Conservation (phyloP, 2,797 vertebrate species). For the Clarias fuscus region DNA sequence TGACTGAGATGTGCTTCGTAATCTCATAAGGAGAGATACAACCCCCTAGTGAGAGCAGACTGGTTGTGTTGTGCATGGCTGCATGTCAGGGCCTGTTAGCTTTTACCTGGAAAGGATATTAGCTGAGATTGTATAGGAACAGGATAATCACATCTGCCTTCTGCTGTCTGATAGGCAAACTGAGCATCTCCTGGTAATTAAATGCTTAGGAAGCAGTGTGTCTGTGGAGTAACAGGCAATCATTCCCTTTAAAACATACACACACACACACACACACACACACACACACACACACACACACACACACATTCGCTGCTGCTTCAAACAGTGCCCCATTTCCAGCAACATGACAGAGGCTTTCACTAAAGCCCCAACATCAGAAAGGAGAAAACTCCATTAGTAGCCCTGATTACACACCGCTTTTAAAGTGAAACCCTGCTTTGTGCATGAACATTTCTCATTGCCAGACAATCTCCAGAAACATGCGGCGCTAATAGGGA, state of each 20-base stretch:
- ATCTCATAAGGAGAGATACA: constrained; percentile 21
- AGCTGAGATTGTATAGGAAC: constrained; percentile 65
- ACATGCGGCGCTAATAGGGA: constrained; percentile 66
- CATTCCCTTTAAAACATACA: constrained; percentile 55
- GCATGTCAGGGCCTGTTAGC: constrained; percentile 34
- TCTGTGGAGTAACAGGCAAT: constrained; percentile 50
- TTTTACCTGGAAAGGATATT: constrained; percentile 60
- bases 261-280: constrained; percentile 45
- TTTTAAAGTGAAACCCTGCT: background rate
- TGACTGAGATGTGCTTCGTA: constrained; percentile 18
- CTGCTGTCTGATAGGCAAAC: constrained; percentile 64
- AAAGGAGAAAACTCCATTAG: constrained; percentile 38
- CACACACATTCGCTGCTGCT: background rate
- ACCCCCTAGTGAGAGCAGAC: constrained; percentile 7
- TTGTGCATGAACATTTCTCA: background rate
- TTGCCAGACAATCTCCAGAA: constrained; percentile 31
- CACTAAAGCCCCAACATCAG: constrained; percentile 22
- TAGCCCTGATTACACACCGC: background rate
- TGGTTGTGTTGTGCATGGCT: constrained; percentile 34
- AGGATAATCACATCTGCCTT: constrained; percentile 73
- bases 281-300: constrained; percentile 29
- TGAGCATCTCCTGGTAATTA: constrained; percentile 70
- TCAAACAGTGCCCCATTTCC: constrained; percentile 1
- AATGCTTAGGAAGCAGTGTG: constrained; percentile 59
- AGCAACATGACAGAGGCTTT: constrained; percentile 12